Evolutionary conservation across 2,113 vertebrate genomes (phyloP).

Genomic region (Paralichthys olivaceus): DNA sequence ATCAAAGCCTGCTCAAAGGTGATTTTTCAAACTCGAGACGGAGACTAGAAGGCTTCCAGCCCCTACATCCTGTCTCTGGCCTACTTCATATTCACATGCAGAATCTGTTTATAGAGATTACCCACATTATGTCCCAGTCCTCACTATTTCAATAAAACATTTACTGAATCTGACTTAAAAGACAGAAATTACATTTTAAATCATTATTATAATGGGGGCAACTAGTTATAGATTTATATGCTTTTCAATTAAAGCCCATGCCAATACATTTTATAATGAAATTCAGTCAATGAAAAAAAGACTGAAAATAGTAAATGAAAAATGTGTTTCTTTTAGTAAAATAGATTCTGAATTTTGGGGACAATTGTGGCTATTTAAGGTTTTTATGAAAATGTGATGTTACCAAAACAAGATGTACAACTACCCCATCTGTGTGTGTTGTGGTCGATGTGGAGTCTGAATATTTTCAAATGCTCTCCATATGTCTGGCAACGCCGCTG

Average conservation of each 20-base stretch:
- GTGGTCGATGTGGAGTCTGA: constrained; percentile 64
- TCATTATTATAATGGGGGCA: constrained; percentile 1
- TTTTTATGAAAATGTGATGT: constrained; percentile 64
- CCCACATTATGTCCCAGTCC: constrained; percentile 30
- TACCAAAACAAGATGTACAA: constrained; percentile 72
- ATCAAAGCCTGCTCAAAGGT: too few species aligned
- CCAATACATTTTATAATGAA: constrained; percentile 14
- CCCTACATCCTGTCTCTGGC: too few species aligned
- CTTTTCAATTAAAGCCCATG: constrained; percentile 16
- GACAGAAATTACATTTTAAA: constrained; percentile 27
- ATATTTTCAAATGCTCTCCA: constrained; percentile 76
- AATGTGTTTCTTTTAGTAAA: constrained; percentile 46
- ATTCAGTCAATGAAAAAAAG: constrained; percentile 2
- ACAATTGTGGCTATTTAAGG: constrained; percentile 53
- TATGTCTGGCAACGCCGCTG: constrained; percentile 73
- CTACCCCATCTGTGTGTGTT: constrained; percentile 59
- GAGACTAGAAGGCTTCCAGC: too few species aligned
- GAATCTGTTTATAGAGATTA: neutral
- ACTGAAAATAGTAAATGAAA: constrained; percentile 16
- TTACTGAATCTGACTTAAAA: constrained; percentile 17
- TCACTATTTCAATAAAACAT: constrained; percentile 9
- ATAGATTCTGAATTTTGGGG: constrained; percentile 33
- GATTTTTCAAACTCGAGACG: too few species aligned
- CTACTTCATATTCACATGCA: neutral
- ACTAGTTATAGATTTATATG: neutral